These are phyloP conservation scores for Gymnogyps californianus DNA, from an alignment of 2,113 vertebrate species.

Conservation along the genomic window DNA sequence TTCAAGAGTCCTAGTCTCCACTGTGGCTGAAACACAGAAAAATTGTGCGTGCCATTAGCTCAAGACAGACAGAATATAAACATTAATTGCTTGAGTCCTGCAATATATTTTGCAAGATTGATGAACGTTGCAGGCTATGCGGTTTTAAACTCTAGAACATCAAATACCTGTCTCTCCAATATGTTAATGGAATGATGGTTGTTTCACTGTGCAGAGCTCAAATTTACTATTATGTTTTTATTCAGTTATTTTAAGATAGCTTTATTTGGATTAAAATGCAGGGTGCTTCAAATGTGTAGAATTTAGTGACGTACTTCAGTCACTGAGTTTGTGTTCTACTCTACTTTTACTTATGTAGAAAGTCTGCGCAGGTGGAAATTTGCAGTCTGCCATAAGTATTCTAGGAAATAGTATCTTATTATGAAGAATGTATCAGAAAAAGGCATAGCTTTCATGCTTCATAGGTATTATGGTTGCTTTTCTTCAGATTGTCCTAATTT, in stretches of 20 bases:
- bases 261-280: neutral
- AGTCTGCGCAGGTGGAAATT: neutral
- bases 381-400: neutral
- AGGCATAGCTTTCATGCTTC: neutral
- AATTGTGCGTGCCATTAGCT: neutral
- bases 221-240: neutral
- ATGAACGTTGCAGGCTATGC: neutral
- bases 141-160: neutral
- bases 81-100: neutral
- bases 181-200: neutral
- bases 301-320: neutral
- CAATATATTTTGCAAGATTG: neutral
- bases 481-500: neutral
- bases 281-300: neutral
- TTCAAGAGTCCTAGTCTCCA: neutral
- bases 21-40: neutral
- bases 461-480: neutral
- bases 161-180: neutral
- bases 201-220: neutral
- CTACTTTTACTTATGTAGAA: neutral
- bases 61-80: neutral
- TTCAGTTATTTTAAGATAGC: neutral
- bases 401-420: neutral
- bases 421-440: neutral
- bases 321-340: neutral